A percentile compares a stretch with the other conserved stretches of the same genome.
Evolutionary conservation across 92 coral and sea anemone genomes (phyloP).

Genomic region (Epizoanthus illoricatus): DNA sequence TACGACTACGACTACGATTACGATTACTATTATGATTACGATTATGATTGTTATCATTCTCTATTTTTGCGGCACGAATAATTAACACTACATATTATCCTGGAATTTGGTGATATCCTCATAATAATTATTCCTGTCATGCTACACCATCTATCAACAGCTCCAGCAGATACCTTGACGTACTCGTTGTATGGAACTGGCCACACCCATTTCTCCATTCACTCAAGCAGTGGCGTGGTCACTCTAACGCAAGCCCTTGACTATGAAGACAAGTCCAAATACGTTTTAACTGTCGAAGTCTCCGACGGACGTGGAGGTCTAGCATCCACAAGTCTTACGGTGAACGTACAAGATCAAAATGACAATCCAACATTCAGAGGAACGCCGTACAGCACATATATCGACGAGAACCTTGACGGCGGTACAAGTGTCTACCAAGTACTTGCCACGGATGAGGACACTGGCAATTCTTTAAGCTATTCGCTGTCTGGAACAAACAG

Average conservation of each 20-base stretch:
- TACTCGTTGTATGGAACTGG: slow-evolving; percentile 62
- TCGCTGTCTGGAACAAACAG: slow-evolving; percentile 60
- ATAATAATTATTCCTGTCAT: too few species aligned
- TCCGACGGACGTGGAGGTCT: slow-evolving; percentile 64
- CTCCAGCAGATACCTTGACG: slow-evolving; percentile 55
- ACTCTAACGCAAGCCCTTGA: slow-evolving; percentile 61
- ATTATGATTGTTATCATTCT: too few species aligned
- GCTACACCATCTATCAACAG: not conserved
- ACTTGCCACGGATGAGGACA: slow-evolving; percentile 59
- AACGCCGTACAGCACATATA: slow-evolving; percentile 50
- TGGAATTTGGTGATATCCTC: too few species aligned
- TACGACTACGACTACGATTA: too few species aligned
- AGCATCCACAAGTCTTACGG: slow-evolving; percentile 57
- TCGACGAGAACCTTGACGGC: slow-evolving; percentile 49
- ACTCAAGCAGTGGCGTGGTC: slow-evolving; percentile 62
- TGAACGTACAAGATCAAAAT: slow-evolving; percentile 50
- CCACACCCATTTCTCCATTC: slow-evolving; percentile 56
- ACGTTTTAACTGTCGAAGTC: slow-evolving; percentile 59
- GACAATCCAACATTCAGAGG: slow-evolving; percentile 59
- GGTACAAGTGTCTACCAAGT: slow-evolving; percentile 57
- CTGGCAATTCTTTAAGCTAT: slow-evolving; percentile 44
- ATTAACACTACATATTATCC: too few species aligned
- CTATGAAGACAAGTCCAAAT: slow-evolving; percentile 54
- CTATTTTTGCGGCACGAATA: too few species aligned
- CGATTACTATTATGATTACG: too few species aligned